Evolutionary conservation across 2,888 invertebrate species (phyloP).

Genomic region (Drosophila siamana): DNA sequence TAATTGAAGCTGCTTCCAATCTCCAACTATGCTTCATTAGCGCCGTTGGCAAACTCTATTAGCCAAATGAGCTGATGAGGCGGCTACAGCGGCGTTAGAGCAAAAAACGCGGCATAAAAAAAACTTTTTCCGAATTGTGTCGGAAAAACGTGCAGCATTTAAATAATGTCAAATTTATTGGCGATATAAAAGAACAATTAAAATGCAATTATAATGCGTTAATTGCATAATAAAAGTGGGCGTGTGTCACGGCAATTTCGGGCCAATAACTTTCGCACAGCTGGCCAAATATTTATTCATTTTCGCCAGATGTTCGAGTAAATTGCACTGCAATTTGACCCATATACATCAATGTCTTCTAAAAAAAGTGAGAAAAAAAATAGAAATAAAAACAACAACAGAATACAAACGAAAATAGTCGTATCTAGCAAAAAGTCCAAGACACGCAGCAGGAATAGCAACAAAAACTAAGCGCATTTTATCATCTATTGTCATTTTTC

Average conservation of each 20-base stretch:
- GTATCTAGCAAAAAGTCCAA: conserved; percentile 41
- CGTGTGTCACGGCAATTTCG: background rate
- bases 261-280: background rate
- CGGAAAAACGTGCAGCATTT: conserved; percentile 62
- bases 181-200: conserved; percentile 61
- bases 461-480: conserved; percentile 54
- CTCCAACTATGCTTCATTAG: conserved; percentile 74
- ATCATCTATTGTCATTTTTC: conserved; percentile 75
- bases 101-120: conserved; percentile 2
- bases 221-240: conserved; percentile 21
- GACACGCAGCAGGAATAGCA: conserved; percentile 13
- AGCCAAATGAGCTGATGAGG: conserved; percentile 58
- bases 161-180: conserved; percentile 58
- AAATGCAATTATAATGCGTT: conserved; percentile 67
- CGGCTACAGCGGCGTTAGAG: background rate
- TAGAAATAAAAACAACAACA: too few species aligned
- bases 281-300: conserved; percentile 26
- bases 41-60: conserved; percentile 65
- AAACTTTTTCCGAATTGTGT: conserved; percentile 43
- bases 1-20: conserved; percentile 65
- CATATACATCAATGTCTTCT: conserved; percentile 70
- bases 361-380: conserved; percentile 11
- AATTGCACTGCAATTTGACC: conserved; percentile 56
- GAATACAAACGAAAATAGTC: too few species aligned
- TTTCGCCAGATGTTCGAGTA: conserved; percentile 26